phyloP scores from a whole-genome alignment of 2,113 vertebrate genomes.

The Trichechus manatus region DNA sequence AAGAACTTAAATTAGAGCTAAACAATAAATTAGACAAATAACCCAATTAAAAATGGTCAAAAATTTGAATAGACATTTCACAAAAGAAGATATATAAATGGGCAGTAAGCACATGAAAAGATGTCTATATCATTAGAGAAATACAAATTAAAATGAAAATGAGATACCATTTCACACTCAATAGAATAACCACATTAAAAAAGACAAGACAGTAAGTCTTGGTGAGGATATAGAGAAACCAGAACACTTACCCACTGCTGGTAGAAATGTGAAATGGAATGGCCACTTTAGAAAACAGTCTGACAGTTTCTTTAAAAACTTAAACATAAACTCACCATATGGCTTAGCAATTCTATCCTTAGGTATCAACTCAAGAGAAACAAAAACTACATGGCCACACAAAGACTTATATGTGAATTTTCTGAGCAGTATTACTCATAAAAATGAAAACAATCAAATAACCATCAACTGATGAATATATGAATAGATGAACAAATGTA shows the following conservation, averaged over 20 bases:
- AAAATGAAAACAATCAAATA: background rate
- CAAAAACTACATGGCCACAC: background rate
- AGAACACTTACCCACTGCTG: background rate
- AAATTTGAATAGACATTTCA: background rate
- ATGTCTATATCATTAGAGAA: background rate
- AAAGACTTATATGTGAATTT: background rate
- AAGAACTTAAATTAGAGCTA: background rate
- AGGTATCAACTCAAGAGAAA: background rate
- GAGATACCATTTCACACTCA: background rate
- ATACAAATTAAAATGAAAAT: background rate
- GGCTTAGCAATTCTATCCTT: background rate
- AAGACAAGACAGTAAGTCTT: background rate
- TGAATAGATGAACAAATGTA: background rate
- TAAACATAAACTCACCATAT: background rate
- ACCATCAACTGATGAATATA: background rate
- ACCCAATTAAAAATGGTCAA: constrained; percentile 2
- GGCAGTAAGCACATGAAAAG: no score
- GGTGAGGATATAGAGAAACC: background rate
- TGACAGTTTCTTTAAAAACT: background rate
- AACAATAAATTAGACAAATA: background rate
- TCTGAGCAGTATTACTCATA: background rate
- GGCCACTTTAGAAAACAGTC: background rate
- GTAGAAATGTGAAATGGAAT: background rate
- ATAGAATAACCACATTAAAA: background rate
- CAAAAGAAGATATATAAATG: no score